A percentile compares a stretch with the other conserved stretches of the same genome.
Conservation (phyloP, 2,888 invertebrate species). For the Anaspis maculata region DNA sequence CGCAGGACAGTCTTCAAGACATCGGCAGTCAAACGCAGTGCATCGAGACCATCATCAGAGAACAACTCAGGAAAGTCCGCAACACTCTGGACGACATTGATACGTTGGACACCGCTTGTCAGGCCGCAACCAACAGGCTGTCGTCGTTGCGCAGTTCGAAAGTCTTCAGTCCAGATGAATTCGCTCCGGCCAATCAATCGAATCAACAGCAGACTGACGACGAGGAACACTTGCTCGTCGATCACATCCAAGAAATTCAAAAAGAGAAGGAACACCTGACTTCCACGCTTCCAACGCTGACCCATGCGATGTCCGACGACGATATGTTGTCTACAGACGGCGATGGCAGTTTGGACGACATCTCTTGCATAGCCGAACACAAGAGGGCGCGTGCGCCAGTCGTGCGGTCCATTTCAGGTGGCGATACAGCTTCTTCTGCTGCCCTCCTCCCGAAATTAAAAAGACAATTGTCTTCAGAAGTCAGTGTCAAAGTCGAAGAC, state of each 20-base stretch:
- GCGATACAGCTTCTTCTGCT: slow-evolving; percentile 27
- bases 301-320: slow-evolving; percentile 80
- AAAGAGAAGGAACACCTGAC: slow-evolving; percentile 76
- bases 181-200: slow-evolving; percentile 36
- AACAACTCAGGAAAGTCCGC: slow-evolving; percentile 77
- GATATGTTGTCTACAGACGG: slow-evolving; percentile 74
- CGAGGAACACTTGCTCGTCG: slow-evolving; percentile 67
- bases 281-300: slow-evolving; percentile 69
- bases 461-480: slow-evolving; percentile 41
- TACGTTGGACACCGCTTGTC: slow-evolving; percentile 78
- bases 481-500: slow-evolving; percentile 37
- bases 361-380: slow-evolving; percentile 38
- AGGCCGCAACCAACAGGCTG: slow-evolving; percentile 73
- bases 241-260: slow-evolving; percentile 72
- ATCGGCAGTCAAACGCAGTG: slow-evolving; percentile 84
- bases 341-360: slow-evolving; percentile 65
- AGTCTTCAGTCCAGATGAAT: slow-evolving; percentile 55
- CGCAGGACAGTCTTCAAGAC: slow-evolving; percentile 84
- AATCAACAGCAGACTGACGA: slow-evolving; percentile 45
- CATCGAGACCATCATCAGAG: slow-evolving; percentile 82
- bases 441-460: slow-evolving; percentile 33
- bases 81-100: slow-evolving; percentile 84
- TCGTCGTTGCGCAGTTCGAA: slow-evolving; percentile 68
- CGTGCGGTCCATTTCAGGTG: slow-evolving; percentile 39
- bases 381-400: slow-evolving; percentile 33